Evolutionary conservation across 1,140 invertebrate genomes (phyloP), one percentile per base, ranked within the genome.

Genomic region (Anastrepha ludens): DNA sequence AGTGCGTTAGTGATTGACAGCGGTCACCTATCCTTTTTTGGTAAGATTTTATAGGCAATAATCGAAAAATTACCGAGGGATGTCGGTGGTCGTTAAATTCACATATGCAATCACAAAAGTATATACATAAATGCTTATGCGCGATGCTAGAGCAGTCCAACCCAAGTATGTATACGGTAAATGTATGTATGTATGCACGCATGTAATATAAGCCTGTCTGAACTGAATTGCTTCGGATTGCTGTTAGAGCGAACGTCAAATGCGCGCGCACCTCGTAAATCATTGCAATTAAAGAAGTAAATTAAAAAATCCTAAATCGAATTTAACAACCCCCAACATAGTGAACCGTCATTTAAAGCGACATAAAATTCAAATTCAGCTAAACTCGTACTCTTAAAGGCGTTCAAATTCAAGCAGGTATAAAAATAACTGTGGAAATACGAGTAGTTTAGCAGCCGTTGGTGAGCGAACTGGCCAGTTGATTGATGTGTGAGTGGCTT

Each of bases 301-400:
- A 74, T 74, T 74, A 74, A 74, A 47, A 74, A 74, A 41, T 47
- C 70, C 44, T 74, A 47, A 44, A 74, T 50, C 70, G 70, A 74
- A 74, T 74, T 74, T 50, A 74, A 74, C 17, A 17, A 9, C 13
- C 44, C 1, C 39, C 13, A n/a, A 74, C 47, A 7, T 5, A 74
- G 15, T 20, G 70, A 44, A 74, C 13, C 41, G 29, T 47, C 70
- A 47, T 74, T 74, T 74, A 74, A 74, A 74, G 70, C 44, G 41
- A 50, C 70, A 74, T 74, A 20, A 74, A 74, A 74, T 47, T 44
- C 29, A n/a, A 74, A 74, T 15, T 2, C 70, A 47, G 39, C 15
- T 17, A 55, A 8, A 2, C 50, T 55, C 50, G 50, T 2, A 55
- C 50, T 55, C 11, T 8, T 55, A 55, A n/a, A 62, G 15, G 60